phyloP scores from a whole-genome alignment of 2,888 invertebrate genomes.

The Chaetogeoica ovagalla region DNA sequence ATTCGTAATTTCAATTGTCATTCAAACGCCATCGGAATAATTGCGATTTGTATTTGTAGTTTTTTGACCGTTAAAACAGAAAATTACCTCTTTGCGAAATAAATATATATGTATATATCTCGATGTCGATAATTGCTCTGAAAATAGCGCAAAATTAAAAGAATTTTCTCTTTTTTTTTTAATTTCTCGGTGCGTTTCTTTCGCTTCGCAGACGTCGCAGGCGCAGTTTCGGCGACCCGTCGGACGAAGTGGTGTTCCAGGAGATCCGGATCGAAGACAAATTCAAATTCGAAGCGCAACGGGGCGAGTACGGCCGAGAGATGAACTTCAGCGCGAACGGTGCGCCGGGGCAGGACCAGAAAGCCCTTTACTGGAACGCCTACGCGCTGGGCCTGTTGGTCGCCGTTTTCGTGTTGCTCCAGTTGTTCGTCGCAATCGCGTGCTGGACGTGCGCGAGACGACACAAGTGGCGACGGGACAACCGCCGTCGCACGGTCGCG shows the following conservation, averaged over 20 bases:
- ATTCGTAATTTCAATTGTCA: no score
- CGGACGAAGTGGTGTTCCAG: slow-evolving; percentile 55
- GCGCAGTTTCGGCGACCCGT: slow-evolving; percentile 23
- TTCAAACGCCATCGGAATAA: no score
- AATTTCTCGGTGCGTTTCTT: no score
- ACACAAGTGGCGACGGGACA: slow-evolving; percentile 3
- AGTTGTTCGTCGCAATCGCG: slow-evolving; percentile 45
- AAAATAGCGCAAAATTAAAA: no score
- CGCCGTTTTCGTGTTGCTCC: slow-evolving; percentile 43
- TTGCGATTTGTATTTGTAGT: no score
- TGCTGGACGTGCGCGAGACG: slow-evolving; percentile 24
- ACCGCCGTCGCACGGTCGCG: background rate
- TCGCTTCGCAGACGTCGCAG: no score
- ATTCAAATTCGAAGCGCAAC: slow-evolving; percentile 54
- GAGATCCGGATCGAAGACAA: slow-evolving; percentile 55
- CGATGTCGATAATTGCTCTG: no score
- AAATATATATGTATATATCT: no score
- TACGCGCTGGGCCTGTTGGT: slow-evolving; percentile 49
- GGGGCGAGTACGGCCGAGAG: background rate
- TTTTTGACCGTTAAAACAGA: no score
- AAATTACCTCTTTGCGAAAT: no score
- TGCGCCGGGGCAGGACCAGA: background rate
- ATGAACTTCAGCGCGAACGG: slow-evolving; percentile 30
- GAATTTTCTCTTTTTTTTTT: no score
- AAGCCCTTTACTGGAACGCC: slow-evolving; percentile 40